phyloP scores from a whole-genome alignment of 2,797 vertebrate species.

The Scolopax rusticola region DNA sequence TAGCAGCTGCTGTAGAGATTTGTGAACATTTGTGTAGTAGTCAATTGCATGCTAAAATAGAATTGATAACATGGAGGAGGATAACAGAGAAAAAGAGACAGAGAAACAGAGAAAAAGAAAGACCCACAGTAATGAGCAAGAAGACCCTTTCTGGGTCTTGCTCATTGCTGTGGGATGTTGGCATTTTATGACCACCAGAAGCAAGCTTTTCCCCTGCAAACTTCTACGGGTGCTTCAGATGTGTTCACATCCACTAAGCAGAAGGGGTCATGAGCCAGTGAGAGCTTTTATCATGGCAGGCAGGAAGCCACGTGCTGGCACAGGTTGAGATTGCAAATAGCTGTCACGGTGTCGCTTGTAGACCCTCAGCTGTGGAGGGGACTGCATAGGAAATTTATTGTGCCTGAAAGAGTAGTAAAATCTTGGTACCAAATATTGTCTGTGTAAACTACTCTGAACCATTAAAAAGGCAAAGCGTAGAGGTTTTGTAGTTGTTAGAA shows the following conservation, averaged over 20 bases:
- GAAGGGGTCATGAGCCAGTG: accelerated
- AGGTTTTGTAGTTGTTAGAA: background rate
- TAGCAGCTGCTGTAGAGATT: background rate
- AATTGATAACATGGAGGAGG: background rate
- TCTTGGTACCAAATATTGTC: background rate
- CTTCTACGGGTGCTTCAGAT: background rate
- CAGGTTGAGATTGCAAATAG: background rate
- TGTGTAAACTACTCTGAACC: background rate
- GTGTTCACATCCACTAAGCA: background rate
- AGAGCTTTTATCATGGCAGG: background rate
- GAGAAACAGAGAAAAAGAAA: background rate
- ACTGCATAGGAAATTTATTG: background rate
- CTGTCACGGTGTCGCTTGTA: accelerated
- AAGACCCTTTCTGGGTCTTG: background rate
- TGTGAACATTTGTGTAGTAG: background rate
- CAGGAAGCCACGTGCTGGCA: accelerated
- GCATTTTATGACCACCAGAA: background rate
- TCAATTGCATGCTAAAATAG: background rate
- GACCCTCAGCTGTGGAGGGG: background rate
- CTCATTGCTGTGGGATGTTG: background rate
- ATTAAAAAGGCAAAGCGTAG: background rate
- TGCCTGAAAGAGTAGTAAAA: background rate
- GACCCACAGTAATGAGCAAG: no score
- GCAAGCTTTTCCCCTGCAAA: background rate
- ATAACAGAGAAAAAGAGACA: background rate